phyloP scores from a whole-genome alignment of 2,113 vertebrate species.

The Phainopepla nitens region DNA sequence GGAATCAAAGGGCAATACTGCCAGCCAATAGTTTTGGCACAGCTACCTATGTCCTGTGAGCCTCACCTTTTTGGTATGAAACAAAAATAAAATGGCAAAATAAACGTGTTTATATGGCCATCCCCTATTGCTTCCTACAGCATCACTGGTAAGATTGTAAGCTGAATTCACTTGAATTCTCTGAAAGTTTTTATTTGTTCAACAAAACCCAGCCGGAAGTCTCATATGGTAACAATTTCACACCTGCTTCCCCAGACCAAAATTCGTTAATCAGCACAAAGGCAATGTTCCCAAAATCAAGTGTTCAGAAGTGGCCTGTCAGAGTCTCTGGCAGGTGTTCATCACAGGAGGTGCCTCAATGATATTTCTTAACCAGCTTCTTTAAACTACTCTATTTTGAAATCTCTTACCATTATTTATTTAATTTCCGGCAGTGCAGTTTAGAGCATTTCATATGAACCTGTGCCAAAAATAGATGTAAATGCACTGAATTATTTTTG shows the following conservation, averaged over 20 bases:
- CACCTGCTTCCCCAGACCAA: not conserved
- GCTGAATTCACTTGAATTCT: not conserved
- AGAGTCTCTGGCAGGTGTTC: not conserved
- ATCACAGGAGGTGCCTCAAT: not conserved
- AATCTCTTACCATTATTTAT: not conserved
- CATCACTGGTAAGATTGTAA: not conserved
- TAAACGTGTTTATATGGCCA: not conserved
- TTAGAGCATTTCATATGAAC: not conserved
- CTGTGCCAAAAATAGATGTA: not conserved
- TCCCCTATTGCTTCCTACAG: not conserved
- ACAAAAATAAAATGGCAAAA: not conserved
- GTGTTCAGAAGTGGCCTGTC: not conserved
- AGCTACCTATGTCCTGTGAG: accelerated
- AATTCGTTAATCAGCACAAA: not conserved
- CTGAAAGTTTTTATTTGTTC: not conserved
- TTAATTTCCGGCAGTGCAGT: not conserved
- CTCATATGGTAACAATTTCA: not conserved
- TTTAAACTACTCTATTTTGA: not conserved
- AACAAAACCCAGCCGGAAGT: not conserved
- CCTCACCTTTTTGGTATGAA: not conserved
- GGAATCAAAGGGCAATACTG: not conserved
- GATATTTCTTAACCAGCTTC: not conserved
- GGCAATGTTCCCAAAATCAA: not conserved
- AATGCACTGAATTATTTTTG: not conserved
- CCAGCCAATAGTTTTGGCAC: not conserved